A percentile compares a stretch with the other conserved stretches of the same genome.
phyloP scores from a whole-genome alignment of 2,113 vertebrate genomes.

The Hippocampus barbouri region DNA sequence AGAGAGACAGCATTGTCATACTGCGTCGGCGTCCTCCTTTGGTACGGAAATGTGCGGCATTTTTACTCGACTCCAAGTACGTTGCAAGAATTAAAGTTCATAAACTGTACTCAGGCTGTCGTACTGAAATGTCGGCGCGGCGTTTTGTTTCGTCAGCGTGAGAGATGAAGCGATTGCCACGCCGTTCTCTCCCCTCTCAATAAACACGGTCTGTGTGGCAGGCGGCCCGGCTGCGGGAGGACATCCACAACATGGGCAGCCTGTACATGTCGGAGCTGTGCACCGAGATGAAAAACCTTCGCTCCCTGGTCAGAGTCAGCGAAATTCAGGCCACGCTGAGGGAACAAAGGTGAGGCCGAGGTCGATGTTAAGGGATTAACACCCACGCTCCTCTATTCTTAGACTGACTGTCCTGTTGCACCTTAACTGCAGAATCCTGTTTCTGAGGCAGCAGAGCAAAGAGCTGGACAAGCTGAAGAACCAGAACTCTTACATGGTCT shows the following conservation, averaged over 20 bases:
- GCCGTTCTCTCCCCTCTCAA: not conserved
- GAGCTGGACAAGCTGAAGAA: constrained; percentile 99
- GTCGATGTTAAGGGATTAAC: not conserved
- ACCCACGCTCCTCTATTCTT: not conserved
- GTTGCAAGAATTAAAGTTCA: not conserved
- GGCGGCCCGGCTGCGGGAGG: constrained; percentile 92
- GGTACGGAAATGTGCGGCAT: not conserved
- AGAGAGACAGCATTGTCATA: not conserved
- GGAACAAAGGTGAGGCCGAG: constrained; percentile 87
- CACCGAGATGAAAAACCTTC: constrained; percentile 98
- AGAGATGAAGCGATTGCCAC: not conserved
- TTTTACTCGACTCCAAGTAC: not conserved
- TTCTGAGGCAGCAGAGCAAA: constrained; percentile 99
- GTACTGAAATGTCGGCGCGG: too few species aligned
- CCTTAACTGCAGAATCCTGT: constrained; percentile 83
- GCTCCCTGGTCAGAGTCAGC: constrained; percentile 97
- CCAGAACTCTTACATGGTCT: constrained; percentile 99
- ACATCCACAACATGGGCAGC: constrained; percentile 95
- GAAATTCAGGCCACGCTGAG: constrained; percentile 98
- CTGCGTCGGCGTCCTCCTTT: not conserved
- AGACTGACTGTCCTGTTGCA: not conserved
- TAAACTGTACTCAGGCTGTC: not conserved
- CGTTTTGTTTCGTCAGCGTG: not conserved
- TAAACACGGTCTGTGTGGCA: constrained; percentile 35
- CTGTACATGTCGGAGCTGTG: constrained; percentile 99